These are phyloP conservation scores for Xestobium rufovillosum DNA, from an alignment of 2,888 invertebrate genomes.

Conservation along the genomic window DNA sequence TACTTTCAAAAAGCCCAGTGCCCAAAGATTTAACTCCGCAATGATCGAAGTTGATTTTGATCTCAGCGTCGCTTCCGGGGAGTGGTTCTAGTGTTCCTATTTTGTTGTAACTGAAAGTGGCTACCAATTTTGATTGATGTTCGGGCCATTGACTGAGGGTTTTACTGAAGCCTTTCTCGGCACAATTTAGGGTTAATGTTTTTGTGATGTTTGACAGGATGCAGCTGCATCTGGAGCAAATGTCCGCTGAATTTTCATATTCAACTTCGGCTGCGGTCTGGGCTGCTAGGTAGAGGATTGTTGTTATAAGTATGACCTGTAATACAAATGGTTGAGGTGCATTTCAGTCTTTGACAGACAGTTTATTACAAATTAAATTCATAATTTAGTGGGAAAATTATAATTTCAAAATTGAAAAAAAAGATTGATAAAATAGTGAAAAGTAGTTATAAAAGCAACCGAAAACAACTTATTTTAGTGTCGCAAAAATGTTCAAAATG, in stretches of 20 bases:
- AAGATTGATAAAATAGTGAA: too few relatives aligned
- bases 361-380: too few relatives aligned
- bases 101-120: constrained; percentile 52
- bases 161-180: constrained; percentile 26
- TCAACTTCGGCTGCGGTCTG: too few relatives aligned
- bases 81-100: constrained; percentile 46
- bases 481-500: too few relatives aligned
- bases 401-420: too few relatives aligned
- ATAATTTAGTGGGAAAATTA: too few relatives aligned
- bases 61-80: constrained; percentile 41
- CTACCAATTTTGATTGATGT: constrained; percentile 38
- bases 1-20: constrained; percentile 47
- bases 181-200: constrained; percentile 34
- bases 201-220: constrained; percentile 20
- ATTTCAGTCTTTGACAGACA: too few relatives aligned
- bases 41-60: constrained; percentile 48
- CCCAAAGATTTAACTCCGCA: constrained; percentile 49
- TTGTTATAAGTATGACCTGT: too few relatives aligned
- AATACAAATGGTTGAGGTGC: too few relatives aligned
- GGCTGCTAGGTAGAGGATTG: too few relatives aligned
- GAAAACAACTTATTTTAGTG: too few relatives aligned
- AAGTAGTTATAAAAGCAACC: too few relatives aligned
- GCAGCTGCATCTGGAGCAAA: constrained; percentile 34
- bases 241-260: constrained; percentile 23
- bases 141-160: constrained; percentile 39